These are phyloP conservation scores for Priocnemis perturbator DNA, from an alignment of 2,888 invertebrate genomes.

Conservation along the genomic window DNA sequence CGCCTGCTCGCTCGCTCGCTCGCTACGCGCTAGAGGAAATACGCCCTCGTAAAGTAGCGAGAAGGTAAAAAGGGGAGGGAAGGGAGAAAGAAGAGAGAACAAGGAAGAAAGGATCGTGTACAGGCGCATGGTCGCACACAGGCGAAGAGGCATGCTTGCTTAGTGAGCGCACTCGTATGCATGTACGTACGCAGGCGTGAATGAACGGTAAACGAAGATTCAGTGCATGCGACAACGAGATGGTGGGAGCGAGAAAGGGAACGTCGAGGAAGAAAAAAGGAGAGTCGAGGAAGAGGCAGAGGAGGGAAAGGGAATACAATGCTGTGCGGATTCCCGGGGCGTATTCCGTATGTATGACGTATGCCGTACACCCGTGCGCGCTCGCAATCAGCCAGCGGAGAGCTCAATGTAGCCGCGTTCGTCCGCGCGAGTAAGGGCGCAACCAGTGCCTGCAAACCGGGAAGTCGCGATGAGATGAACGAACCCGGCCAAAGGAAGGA, in stretches of 20 bases:
- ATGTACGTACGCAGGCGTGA: conserved; percentile 4
- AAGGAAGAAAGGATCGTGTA: conserved; percentile 3
- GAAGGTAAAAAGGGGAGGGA: conserved; percentile 26
- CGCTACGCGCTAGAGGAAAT: conserved; percentile 45
- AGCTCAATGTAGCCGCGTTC: conserved; percentile 3
- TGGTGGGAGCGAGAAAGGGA: neutral
- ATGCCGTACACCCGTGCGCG: conserved; percentile 33
- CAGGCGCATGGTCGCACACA: neutral
- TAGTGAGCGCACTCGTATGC: too few species aligned
- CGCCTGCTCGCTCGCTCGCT: conserved; percentile 34
- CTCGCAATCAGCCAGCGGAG: too few species aligned
- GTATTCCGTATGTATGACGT: conserved; percentile 47
- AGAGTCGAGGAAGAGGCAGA: conserved; percentile 23
- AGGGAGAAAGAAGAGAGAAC: conserved; percentile 4
- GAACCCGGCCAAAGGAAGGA: conserved; percentile 16
- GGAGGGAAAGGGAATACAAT: conserved; percentile 45
- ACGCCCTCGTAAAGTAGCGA: conserved; percentile 57
- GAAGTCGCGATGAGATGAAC: neutral
- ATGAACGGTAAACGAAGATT: conserved; percentile 18
- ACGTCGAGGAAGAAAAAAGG: conserved; percentile 17
- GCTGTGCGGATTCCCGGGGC: conserved; percentile 47
- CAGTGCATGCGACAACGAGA: conserved; percentile 13
- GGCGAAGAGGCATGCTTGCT: too few species aligned
- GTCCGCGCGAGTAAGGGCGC: conserved; percentile 6
- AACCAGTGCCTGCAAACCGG: neutral